Base-by-base conservation (phyloP, 1,140 invertebrate species). In the Dreissena polymorpha region DNA sequence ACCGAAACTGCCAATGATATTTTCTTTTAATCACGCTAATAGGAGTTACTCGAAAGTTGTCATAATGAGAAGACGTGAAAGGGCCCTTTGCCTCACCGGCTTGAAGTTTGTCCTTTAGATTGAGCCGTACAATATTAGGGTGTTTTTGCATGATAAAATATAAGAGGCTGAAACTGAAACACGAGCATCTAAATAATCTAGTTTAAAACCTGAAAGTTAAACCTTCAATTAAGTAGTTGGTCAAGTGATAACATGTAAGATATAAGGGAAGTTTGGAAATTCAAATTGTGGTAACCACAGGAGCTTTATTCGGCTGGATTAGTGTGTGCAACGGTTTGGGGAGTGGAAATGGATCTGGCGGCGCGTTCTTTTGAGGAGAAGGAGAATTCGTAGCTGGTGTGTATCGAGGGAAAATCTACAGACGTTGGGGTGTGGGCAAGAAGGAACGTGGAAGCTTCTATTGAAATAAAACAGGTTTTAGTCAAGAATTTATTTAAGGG, bases 131-230 rank as follows among this genome's bases (percentile, higher is more conserved):
- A 21, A 75, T 64, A 10, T 64, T 12, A 18, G 53, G 73, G 14
- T 5, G 25, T 3, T 64, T 14, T 6, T 14, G 49, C 73, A 75
- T 5, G 73, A 75, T 18, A 29, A 63, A 1, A 75, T 12, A 50
- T 75, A 63, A 12, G 57, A 23, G 13, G 2, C 39, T 0, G n/a
- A 21, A 5, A 60, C 2, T 13, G 75, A 12, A 51, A 39, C 10
- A 23, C 27, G 53, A 51, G 39, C 29, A 49, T 64, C 51, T 50
- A 39, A 57, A 50, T 29, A 79, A n/a, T 69, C 75, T 10, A 85
- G 25, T 12, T 53, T 13, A 60, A 79, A 85, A 18, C 70, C 77
- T n/a, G 53, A 18, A 14, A 8, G n/a, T 69, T 69, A 85, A 85
- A 55, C 83, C 77, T 7, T 69, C 13, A 18, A 80, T 27, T 27